Percentiles rank a stretch among this genome's conserved stretches.
These are phyloP conservation scores for Drosophila bunnanda DNA, from an alignment of 2,888 invertebrate genomes.

Conservation along the genomic window DNA sequence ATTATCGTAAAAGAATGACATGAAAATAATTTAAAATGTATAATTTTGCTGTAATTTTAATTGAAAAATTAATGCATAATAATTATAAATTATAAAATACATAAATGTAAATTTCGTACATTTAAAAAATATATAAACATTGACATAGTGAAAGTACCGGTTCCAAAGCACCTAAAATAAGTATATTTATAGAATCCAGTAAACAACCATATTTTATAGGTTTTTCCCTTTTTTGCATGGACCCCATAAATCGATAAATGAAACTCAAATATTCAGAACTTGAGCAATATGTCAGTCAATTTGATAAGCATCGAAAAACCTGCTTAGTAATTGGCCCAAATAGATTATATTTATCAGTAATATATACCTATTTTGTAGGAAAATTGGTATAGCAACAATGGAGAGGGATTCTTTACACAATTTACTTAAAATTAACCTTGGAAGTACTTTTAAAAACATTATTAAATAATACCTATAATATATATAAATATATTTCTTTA, in stretches of 20 bases:
- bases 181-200: no score
- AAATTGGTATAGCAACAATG: neutral
- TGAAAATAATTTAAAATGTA: neutral
- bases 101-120: no score
- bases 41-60: no score
- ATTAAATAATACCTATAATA: neutral
- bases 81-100: no score
- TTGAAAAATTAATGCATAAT: no score
- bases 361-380: neutral
- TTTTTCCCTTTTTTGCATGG: neutral
- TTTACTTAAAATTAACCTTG: neutral
- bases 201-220: no score
- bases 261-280: slow-evolving; percentile 7
- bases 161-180: no score
- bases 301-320: slow-evolving; percentile 26
- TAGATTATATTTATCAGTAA: slow-evolving; percentile 20
- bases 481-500: neutral
- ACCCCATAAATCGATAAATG: slow-evolving; percentile 22
- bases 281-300: neutral
- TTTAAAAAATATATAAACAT: no score
- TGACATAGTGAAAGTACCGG: no score
- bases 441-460: neutral
- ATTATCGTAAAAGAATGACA: neutral
- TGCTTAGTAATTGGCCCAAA: slow-evolving; percentile 22
- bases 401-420: neutral